Percentiles rank a stretch among this genome's conserved stretches.
Conservation (phyloP, 2,113 vertebrate genomes). For the Toxostoma redivivum region DNA sequence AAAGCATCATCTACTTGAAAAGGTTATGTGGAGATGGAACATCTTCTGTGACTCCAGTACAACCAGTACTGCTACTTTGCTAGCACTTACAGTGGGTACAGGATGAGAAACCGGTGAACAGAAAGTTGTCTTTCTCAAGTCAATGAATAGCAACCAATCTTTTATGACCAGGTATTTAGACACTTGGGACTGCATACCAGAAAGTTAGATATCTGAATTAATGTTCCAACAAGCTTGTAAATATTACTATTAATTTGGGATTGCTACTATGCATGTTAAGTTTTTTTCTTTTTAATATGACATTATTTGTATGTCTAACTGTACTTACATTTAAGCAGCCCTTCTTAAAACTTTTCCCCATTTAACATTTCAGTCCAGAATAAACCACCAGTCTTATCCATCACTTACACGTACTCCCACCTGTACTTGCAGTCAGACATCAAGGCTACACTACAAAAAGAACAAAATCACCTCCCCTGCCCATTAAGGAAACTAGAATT, state of each 20-base stretch:
- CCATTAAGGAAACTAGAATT: conserved; percentile 33
- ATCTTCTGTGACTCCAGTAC: neutral
- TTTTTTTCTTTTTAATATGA: neutral
- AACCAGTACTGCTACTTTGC: neutral
- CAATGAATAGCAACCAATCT: neutral
- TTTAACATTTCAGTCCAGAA: neutral
- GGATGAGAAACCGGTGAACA: neutral
- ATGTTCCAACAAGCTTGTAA: neutral
- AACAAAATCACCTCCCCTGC: conserved; percentile 17
- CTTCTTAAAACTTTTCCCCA: neutral
- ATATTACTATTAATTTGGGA: neutral
- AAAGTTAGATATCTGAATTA: neutral
- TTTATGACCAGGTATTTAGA: neutral
- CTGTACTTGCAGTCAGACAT: conserved; percentile 1
- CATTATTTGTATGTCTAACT: neutral
- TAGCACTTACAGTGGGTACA: neutral
- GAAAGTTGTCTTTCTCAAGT: neutral
- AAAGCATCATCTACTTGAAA: neutral
- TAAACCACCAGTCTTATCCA: neutral
- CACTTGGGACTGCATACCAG: neutral
- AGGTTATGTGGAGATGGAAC: neutral
- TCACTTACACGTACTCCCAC: neutral
- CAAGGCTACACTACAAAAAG: neutral
- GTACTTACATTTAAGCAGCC: neutral
- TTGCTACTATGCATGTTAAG: neutral